A percentile compares a stretch with the other conserved stretches of the same genome.
phyloP scores from a whole-genome alignment of 2,888 invertebrate species.

The Leptopilina syphax region DNA sequence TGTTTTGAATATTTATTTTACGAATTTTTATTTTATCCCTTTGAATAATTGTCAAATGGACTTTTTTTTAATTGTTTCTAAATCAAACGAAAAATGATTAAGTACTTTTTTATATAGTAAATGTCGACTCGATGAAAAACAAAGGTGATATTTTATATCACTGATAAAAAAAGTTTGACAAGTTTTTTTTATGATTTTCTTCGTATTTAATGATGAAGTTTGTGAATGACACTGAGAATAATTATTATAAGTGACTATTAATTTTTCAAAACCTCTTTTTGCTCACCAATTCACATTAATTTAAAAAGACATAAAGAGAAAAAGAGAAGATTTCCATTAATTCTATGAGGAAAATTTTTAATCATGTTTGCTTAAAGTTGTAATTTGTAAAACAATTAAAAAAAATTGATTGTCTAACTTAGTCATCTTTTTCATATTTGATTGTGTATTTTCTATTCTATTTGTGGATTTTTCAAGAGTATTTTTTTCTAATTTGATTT shows the following conservation, averaged over 20 bases:
- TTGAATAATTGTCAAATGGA: not conserved
- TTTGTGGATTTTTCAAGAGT: no score
- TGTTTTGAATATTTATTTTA: not conserved
- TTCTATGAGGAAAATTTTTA: not conserved
- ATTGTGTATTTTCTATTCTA: no score
- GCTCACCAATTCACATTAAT: no score
- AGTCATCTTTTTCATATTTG: no score
- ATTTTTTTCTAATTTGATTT: no score
- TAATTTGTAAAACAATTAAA: not conserved
- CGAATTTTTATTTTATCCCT: not conserved
- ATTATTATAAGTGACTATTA: not conserved
- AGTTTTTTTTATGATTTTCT: not conserved
- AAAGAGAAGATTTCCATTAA: no score
- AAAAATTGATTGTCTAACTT: not conserved
- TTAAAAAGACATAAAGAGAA: no score
- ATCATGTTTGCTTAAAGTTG: not conserved
- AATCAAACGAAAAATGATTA: not conserved
- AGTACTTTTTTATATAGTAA: not conserved
- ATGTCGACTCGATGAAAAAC: not conserved
- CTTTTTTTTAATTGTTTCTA: not conserved
- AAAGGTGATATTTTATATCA: not conserved
- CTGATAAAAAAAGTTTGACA: conserved; percentile 18
- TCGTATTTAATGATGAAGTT: not conserved
- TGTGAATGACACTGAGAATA: not conserved
- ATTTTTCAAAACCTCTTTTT: no score